Evolutionary conservation across 2,797 vertebrate species (phyloP), one percentile per base, ranked within the genome.

Genomic region (Fundulus diaphanus): DNA sequence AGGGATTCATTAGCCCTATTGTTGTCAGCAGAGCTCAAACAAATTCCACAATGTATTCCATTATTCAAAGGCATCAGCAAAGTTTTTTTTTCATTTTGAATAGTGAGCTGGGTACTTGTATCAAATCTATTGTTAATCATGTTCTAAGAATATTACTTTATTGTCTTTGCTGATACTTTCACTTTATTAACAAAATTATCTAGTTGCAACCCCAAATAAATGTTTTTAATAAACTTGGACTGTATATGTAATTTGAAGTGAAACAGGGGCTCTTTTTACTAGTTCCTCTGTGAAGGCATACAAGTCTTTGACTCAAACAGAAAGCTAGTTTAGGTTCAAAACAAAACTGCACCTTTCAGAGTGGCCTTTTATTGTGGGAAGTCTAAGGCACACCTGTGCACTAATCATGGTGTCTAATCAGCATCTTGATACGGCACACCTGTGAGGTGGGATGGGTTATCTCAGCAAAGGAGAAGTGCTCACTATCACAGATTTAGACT

Each of bases 11-110:
- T 67, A 70, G 72, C 37, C 6, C 56, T 76, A 56, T 69, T 73
- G 61, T 77, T 80, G 70, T 72, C 70, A 68, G 37, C 46, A 68
- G 49, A 74, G n/a, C 81, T 78, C 66, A 78, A 46, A 82, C 37
- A 44, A 59, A 70, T 24, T 72, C 29, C 37, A 44, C 4, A 37
- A 35, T 68, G 78, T 72, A 67, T 54, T 52, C n/a, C 56, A 56
- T 48, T 31, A 44, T 68, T 71, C 35, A 0, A 42, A 66, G 42
- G 13, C 51, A 68, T 51, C 54, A 68, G 31, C 71, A 59, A 68
- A 63, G 72, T 46, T 27, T n/a, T 46, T 27, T 49, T n/a, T 78
- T 76, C 40, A 29, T 3, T 57, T 0, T n/a, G 69, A 76, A 37
- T 79, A 31, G 61, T 2, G 9, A 40, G 12, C n/a, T 42, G 37